These are phyloP conservation scores for Chymomyza procnemis DNA, from an alignment of 2,888 invertebrate genomes.

Conservation along the genomic window DNA sequence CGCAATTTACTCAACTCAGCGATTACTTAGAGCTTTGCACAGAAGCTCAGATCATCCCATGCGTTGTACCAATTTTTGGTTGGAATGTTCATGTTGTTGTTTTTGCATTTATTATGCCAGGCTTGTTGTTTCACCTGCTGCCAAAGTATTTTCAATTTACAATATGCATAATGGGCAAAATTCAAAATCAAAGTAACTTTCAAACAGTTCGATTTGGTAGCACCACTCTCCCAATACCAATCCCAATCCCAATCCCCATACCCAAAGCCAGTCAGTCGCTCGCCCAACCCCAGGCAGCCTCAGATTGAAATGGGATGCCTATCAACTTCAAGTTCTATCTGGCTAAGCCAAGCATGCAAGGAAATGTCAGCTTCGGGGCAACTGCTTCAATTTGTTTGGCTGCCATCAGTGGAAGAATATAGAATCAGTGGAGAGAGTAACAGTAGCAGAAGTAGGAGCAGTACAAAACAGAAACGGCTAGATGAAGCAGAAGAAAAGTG, in stretches of 20 bases:
- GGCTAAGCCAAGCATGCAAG: not conserved
- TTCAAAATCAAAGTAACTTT: not conserved
- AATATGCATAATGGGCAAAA: conserved; percentile 30
- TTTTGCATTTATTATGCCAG: conserved; percentile 1
- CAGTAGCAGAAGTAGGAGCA: not conserved
- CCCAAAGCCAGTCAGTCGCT: too few species aligned
- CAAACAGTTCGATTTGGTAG: not conserved
- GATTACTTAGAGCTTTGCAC: conserved; percentile 15
- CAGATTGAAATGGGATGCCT: not conserved
- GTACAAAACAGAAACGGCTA: too few species aligned
- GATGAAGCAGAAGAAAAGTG: too few species aligned
- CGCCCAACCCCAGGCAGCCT: too few species aligned
- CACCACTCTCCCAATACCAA: not conserved
- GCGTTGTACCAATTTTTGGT: not conserved
- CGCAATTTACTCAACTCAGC: conserved; percentile 8
- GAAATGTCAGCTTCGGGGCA: not conserved
- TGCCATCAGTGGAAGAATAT: not conserved
- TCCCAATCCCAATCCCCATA: too few species aligned
- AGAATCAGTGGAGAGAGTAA: not conserved
- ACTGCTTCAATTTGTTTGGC: not conserved
- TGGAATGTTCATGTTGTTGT: conserved; percentile 11
- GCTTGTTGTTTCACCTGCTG: conserved; percentile 47
- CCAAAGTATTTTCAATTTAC: conserved; percentile 31
- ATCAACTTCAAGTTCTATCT: not conserved
- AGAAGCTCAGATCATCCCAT: not conserved